Evolutionary conservation across 2,888 invertebrate genomes (phyloP).

Genomic region (Caenorhabditis uteleia): DNA sequence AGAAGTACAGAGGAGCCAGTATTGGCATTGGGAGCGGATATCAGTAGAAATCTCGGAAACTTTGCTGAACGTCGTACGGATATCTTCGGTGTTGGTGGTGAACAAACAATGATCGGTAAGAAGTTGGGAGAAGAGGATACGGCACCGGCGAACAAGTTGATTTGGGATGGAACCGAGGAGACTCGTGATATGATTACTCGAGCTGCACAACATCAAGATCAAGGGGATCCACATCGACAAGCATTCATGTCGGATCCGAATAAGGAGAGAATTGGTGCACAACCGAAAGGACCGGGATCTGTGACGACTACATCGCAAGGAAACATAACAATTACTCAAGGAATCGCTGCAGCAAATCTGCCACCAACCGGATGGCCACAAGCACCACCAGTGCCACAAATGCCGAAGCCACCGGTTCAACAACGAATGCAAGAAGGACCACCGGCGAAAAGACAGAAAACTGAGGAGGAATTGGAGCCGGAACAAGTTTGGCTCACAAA

Average conservation of each 20-base stretch:
- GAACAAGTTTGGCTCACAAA: slow-evolving; percentile 79
- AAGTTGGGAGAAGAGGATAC: slow-evolving; percentile 76
- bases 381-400: slow-evolving; percentile 1
- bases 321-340: slow-evolving; percentile 34
- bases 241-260: slow-evolving; percentile 82
- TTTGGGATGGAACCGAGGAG: slow-evolving; percentile 97
- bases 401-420: neutral
- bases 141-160: slow-evolving; percentile 70
- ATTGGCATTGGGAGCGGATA: slow-evolving; percentile 83
- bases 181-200: slow-evolving; percentile 79
- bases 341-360: slow-evolving; percentile 14
- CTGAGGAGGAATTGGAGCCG: slow-evolving; percentile 77
- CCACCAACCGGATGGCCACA: slow-evolving; percentile 15
- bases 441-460: slow-evolving; percentile 38
- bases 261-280: slow-evolving; percentile 90
- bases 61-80: slow-evolving; percentile 98
- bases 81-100: slow-evolving; percentile 94
- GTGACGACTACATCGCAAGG: slow-evolving; percentile 74
- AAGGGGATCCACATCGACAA: slow-evolving; percentile 56
- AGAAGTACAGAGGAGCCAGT: slow-evolving; percentile 79
- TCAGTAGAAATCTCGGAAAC: slow-evolving; percentile 83
- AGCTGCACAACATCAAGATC: slow-evolving; percentile 54
- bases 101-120: slow-evolving; percentile 98
- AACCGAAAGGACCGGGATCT: slow-evolving; percentile 73
- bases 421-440: slow-evolving; percentile 23